Base-by-base conservation (phyloP, 2,113 vertebrate genomes). In the Kryptolebias marmoratus region DNA sequence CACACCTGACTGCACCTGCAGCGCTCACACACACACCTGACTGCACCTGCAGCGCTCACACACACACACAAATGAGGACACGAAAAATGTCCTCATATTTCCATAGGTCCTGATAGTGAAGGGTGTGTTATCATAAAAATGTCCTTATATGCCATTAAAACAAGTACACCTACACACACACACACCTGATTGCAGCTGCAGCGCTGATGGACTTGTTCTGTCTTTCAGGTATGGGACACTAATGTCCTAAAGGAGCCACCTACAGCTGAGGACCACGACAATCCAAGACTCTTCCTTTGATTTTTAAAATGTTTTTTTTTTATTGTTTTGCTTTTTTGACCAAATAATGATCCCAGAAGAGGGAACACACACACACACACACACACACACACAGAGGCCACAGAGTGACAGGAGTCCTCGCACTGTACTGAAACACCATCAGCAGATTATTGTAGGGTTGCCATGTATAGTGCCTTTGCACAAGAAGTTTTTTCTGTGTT, bases 391-490 rank as follows among this genome's bases (percentile, higher is more conserved):
- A 67, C 86, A 59, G 61, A 44, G 68, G 67, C 63, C 78, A 73
- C 48, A n/a, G 69, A 71, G 57, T 75, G 79, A 82, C 73, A 68
- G 74, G 50, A 79, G 68, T 95, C 96, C 68, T 90, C 94, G 94
- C 94, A 95, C 95, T 95, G 93, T 96, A 95, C 95, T 92, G 92
- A 94, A 90, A 90, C 94, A 88, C 60, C 87, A 92, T 79, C 79
- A 53, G 0, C 55, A 53, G 4, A 10, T 42, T 42, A 42, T 52
- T 89, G 93, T 90, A 92, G 81, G 88, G 89, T 90, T 92, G 93
- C 93, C 90, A 92, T 82, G 90, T 88, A 89, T 90, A 93, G 93
- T 95, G 80, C 88, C 93, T 95, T 97, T 95, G 95, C 95, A 96
- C 94, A 77, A 81, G 60, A 52, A 93, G 88, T 94, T 91, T 92